Evolutionary conservation across 2,888 invertebrate genomes (phyloP).

Genomic region (Lypha dubia): DNA sequence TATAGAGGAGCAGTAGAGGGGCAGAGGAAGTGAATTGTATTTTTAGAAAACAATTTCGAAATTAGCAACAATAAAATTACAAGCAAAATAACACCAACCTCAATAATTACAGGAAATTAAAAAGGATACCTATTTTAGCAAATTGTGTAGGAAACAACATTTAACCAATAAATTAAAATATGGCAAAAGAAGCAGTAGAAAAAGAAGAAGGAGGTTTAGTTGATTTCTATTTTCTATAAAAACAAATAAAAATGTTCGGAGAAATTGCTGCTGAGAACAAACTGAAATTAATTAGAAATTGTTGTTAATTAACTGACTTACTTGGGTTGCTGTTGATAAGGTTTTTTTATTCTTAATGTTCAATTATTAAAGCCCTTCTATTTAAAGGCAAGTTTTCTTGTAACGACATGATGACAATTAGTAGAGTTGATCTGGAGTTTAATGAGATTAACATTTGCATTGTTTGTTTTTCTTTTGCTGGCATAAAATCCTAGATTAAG

Average conservation of each 20-base stretch:
- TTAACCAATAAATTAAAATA: slow-evolving; percentile 45
- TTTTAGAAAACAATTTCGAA: slow-evolving; percentile 12
- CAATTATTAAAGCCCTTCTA: background rate
- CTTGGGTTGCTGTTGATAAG: background rate
- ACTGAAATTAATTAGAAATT: slow-evolving; percentile 27
- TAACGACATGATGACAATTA: background rate
- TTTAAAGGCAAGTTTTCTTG: background rate
- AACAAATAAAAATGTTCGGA: background rate
- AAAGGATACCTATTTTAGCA: slow-evolving; percentile 67
- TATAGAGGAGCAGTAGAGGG: background rate
- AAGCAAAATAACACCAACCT: background rate
- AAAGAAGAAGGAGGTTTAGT: background rate
- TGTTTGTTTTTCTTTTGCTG: too few species aligned
- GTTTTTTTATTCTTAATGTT: background rate
- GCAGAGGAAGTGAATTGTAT: background rate
- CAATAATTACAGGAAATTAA: slow-evolving; percentile 55
- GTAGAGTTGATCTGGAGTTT: background rate
- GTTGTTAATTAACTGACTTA: slow-evolving; percentile 35
- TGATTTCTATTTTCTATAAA: too few species aligned
- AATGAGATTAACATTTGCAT: background rate
- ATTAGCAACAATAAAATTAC: background rate
- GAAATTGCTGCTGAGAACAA: background rate
- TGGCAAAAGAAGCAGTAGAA: background rate
- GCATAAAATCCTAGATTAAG: too few species aligned
- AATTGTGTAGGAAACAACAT: slow-evolving; percentile 46